Evolutionary conservation across 2,888 invertebrate species (phyloP).

Genomic region (Campoplex nolae): DNA sequence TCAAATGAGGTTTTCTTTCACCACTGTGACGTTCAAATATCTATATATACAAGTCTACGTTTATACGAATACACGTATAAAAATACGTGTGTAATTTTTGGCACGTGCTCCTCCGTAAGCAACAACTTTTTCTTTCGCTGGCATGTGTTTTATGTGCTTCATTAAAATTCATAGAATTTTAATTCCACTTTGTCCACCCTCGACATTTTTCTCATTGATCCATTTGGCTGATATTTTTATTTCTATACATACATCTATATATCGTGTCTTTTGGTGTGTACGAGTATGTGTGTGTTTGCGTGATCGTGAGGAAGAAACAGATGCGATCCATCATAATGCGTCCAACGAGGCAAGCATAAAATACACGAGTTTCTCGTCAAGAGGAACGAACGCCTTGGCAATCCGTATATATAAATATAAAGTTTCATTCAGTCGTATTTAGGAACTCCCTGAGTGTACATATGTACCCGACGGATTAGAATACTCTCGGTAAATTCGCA

Average conservation of each 20-base stretch:
- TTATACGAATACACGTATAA: neutral
- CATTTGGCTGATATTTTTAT: constrained; percentile 17
- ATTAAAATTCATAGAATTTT: constrained; percentile 67
- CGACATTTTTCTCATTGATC: constrained; percentile 51
- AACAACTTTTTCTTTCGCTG: neutral
- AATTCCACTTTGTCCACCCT: constrained; percentile 51
- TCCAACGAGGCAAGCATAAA: constrained; percentile 46
- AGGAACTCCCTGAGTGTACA: neutral
- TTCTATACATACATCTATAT: neutral
- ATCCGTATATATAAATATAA: neutral
- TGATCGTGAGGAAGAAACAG: constrained; percentile 25
- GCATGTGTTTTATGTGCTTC: constrained; percentile 2
- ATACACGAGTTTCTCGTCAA: constrained; percentile 45
- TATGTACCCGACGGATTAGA: constrained; percentile 20
- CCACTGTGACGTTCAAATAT: neutral
- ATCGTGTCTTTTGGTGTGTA: neutral
- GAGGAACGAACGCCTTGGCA: constrained; percentile 32
- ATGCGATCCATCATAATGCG: constrained; percentile 59
- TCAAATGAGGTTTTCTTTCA: constrained; percentile 4
- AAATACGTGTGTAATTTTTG: neutral
- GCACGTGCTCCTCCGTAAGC: neutral
- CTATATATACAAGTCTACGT: too few relatives aligned
- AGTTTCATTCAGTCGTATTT: neutral
- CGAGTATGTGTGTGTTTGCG: neutral
- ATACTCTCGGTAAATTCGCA: constrained; percentile 23